Evolutionary conservation across 1,140 invertebrate genomes (phyloP).

Genomic region (Phymorhynchus buccinoides): DNA sequence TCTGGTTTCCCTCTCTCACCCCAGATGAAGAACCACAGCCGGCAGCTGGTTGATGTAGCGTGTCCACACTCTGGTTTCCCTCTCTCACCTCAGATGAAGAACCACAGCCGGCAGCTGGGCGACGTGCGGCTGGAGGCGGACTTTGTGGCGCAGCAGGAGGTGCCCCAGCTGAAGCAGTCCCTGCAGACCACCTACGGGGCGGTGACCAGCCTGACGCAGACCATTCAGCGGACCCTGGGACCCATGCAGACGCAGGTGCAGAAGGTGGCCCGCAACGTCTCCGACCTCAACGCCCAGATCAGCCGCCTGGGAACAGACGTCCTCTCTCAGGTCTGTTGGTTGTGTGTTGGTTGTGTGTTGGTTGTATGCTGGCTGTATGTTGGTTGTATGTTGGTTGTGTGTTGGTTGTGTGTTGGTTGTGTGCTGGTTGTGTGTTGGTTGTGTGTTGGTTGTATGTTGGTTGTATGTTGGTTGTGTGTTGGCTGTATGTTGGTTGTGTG

Average conservation of each 20-base stretch:
- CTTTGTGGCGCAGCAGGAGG: neutral
- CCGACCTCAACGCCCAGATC: conserved; percentile 3
- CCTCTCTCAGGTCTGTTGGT: neutral
- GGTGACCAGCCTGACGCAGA: neutral
- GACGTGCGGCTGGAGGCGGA: conserved; percentile 12
- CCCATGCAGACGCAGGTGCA: conserved; percentile 19
- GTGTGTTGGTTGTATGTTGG: too few species aligned
- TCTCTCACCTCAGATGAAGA: neutral
- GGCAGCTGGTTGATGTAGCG: too few species aligned
- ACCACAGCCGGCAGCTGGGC: neutral
- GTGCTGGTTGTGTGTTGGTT: too few species aligned
- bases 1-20: neutral
- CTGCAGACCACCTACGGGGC: neutral
- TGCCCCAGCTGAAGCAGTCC: neutral
- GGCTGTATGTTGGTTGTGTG: too few species aligned
- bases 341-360: too few species aligned
- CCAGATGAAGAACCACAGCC: neutral
- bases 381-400: too few species aligned
- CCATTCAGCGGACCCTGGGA: neutral
- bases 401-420: too few species aligned
- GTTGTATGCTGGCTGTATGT: too few species aligned
- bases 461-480: too few species aligned
- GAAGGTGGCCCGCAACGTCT: neutral
- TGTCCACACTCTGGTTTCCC: neutral
- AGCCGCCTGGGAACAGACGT: neutral